Evolutionary conservation across 2,888 invertebrate species (phyloP), one percentile per base, ranked within the genome.

Genomic region (Autographa pulchrina): DNA sequence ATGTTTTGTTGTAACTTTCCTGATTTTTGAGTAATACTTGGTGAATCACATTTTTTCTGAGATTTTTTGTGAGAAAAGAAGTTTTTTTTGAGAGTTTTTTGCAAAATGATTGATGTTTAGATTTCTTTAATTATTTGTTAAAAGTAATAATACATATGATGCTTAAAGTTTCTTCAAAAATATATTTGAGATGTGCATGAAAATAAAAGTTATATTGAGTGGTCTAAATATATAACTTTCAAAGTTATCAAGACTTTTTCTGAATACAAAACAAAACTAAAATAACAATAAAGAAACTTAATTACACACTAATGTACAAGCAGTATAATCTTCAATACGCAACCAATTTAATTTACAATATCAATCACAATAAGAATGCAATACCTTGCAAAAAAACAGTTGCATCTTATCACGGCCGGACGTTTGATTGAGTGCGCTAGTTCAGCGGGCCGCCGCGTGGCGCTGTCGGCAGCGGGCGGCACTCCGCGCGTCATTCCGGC

Each of bases 401-500:
- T 88, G 90, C 90, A 89, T 87, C 78, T 88, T 89, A 89, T 90
- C 87, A 89, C 80, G 86, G 81, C 70, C 60, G 81, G 89, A 87
- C 86, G 90, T 91, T 87, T 93, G 93, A 93, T 91, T 90, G 94
- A 92, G 91, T 88, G 84, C 76, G 80, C 75, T 91, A 89, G 90
- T 90, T 87, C 88, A 25, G 62, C 7, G 16, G 38, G 48, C 65
- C 83, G 80, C 87, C 90, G 88, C 87, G 82, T 79, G 83, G 87
- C 81, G 91, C 88, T 91, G 90, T 83, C 72, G 81, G 78, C 83
- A 80, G 84, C 85, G 85, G 87, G 82, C 83, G 83, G 85, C 88
- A 85, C 86, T 80, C 88, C 85, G 88, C 93, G 92, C 94, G 94
- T 92, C 95, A 95, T 88, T 94, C 94, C 93, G 93, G 92, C 94